A percentile compares a stretch with the other conserved stretches of the same genome.
These are phyloP conservation scores for Drosophila setosimentum DNA, from an alignment of 2,888 invertebrate genomes.

Conservation along the genomic window DNA sequence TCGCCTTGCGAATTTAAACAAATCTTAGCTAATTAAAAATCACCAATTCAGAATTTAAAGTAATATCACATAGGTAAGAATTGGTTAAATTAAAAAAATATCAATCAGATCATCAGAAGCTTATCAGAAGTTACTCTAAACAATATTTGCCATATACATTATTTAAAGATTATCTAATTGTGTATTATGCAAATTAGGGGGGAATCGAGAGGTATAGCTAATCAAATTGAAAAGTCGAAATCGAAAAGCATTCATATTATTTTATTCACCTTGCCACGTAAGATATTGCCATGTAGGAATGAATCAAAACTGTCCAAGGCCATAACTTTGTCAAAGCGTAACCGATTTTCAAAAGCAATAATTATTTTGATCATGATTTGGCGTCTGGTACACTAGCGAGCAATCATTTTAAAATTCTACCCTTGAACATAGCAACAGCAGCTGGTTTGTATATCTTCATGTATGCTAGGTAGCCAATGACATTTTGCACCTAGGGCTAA, in stretches of 20 bases:
- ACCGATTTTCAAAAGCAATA: neutral
- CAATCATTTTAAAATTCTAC: neutral
- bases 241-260: neutral
- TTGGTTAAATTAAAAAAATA: neutral
- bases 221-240: neutral
- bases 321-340: neutral
- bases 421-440: neutral
- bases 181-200: neutral
- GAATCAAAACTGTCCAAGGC: neutral
- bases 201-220: neutral
- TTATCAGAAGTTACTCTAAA: neutral
- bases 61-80: neutral
- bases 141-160: neutral
- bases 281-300: neutral
- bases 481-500: slow-evolving; percentile 43
- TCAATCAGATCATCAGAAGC: neutral
- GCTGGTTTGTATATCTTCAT: neutral
- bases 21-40: neutral
- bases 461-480: slow-evolving; percentile 3
- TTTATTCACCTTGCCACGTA: neutral
- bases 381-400: too few species aligned
- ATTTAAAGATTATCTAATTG: neutral
- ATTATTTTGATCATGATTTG: neutral
- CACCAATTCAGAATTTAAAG: neutral
- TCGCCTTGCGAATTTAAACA: neutral